These are phyloP conservation scores for Panthera tigris DNA, from an alignment of 2,113 vertebrate species.

Conservation along the genomic window DNA sequence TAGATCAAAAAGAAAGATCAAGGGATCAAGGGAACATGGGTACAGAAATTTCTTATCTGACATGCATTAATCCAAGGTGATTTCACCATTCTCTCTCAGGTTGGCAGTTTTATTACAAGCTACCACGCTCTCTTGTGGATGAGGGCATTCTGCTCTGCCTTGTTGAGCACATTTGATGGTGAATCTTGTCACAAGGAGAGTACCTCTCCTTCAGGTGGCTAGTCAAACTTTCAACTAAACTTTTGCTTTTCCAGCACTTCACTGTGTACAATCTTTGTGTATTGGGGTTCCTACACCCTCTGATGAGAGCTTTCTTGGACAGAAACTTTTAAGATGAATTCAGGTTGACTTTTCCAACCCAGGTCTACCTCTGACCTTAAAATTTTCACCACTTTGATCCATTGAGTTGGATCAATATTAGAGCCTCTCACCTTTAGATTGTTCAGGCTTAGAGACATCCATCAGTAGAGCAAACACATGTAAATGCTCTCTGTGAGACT, in stretches of 20 bases:
- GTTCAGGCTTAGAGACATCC: background rate
- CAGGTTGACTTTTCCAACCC: background rate
- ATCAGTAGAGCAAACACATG: background rate
- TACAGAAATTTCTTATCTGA: background rate
- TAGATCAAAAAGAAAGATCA: background rate
- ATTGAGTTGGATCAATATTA: background rate
- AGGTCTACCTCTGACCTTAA: background rate
- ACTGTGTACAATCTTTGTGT: background rate
- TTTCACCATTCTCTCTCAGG: background rate
- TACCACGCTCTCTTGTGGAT: background rate
- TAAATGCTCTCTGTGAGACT: background rate
- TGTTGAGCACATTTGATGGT: too few relatives aligned
- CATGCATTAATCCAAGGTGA: background rate
- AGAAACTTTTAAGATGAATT: background rate
- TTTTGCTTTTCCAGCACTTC: background rate
- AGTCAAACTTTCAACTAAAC: background rate
- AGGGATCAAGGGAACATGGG: background rate
- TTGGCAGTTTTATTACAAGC: background rate
- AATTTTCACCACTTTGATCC: background rate
- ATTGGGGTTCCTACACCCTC: rapidly evolving
- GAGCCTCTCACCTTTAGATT: background rate
- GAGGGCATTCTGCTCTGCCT: background rate
- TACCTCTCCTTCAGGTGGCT: background rate
- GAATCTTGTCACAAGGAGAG: background rate
- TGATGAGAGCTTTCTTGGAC: background rate